Conservation (phyloP, 2,113 vertebrate species). For the Centropus bengalensis region DNA sequence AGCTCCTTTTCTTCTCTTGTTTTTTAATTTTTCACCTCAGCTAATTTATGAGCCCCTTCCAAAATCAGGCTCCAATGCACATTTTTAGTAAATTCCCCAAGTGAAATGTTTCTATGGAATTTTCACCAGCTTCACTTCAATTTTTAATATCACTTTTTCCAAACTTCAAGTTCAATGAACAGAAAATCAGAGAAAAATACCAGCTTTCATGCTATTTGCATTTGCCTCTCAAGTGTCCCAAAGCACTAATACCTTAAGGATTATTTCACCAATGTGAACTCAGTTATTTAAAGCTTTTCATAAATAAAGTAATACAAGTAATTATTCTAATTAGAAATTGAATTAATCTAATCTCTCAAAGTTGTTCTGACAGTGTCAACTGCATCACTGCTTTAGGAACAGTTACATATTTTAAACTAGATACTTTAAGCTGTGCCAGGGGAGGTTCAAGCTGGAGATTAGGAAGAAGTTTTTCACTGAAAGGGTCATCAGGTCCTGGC, state of each 20-base stretch:
- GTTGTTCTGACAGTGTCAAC: neutral
- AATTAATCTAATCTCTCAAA: neutral
- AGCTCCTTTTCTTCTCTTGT: neutral
- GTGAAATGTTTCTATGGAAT: neutral
- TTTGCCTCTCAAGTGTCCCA: neutral
- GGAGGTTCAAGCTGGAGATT: too few species aligned
- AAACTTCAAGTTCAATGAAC: neutral
- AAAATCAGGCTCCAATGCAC: neutral
- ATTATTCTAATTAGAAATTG: neutral
- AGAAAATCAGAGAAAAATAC: conserved; percentile 22
- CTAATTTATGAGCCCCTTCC: conserved; percentile 39
- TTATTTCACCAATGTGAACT: neutral
- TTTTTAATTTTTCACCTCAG: conserved; percentile 26
- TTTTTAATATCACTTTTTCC: neutral
- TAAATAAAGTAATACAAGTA: neutral
- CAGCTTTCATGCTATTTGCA: conserved; percentile 2
- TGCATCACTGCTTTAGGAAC: neutral
- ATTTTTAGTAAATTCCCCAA: conserved; percentile 14
- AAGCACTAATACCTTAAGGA: neutral
- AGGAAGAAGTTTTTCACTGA: too few species aligned
- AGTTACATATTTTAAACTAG: neutral
- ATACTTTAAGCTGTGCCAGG: neutral
- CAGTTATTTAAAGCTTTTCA: neutral
- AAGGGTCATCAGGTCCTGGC: too few species aligned
- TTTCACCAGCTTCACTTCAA: neutral